phyloP scores from a whole-genome alignment of 1,140 invertebrate genomes.

The Archivesica marissinica region DNA sequence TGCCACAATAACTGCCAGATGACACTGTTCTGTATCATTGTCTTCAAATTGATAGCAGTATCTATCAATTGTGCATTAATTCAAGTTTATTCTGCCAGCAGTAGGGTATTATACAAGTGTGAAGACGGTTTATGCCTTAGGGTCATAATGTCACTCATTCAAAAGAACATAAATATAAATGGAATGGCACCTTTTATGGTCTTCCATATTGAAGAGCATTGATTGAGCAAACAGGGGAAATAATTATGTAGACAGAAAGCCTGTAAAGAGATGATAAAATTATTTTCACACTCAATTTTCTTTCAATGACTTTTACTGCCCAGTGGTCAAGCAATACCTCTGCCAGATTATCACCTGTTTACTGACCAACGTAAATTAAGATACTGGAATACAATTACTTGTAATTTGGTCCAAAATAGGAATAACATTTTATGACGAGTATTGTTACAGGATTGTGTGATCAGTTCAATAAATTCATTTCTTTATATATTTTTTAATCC shows the following conservation, averaged over 20 bases:
- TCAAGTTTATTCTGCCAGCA: slow-evolving; percentile 21
- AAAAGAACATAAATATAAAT: slow-evolving; percentile 58
- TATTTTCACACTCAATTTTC: slow-evolving; percentile 60
- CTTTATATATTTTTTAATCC: no score
- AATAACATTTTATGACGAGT: no score
- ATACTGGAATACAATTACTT: slow-evolving; percentile 22
- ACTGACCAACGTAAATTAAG: slow-evolving; percentile 26
- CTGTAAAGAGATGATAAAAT: slow-evolving; percentile 53
- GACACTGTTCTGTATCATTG: neutral
- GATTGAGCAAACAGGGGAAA: slow-evolving; percentile 52
- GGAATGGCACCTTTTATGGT: slow-evolving; percentile 57
- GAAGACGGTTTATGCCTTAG: slow-evolving; percentile 48
- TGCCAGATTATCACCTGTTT: slow-evolving; percentile 51
- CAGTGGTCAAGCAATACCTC: slow-evolving; percentile 30
- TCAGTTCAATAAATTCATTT: no score
- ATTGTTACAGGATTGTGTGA: no score
- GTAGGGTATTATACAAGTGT: slow-evolving; percentile 36
- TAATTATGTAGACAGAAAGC: slow-evolving; percentile 52
- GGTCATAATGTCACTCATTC: slow-evolving; percentile 18
- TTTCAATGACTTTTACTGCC: slow-evolving; percentile 44
- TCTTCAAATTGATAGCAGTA: neutral
- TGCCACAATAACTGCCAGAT: neutral
- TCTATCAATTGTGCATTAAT: slow-evolving; percentile 48
- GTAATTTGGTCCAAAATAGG: neutral
- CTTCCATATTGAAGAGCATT: slow-evolving; percentile 48